Conservation (phyloP, 2,797 vertebrate genomes). For the Rallus crepitans region DNA sequence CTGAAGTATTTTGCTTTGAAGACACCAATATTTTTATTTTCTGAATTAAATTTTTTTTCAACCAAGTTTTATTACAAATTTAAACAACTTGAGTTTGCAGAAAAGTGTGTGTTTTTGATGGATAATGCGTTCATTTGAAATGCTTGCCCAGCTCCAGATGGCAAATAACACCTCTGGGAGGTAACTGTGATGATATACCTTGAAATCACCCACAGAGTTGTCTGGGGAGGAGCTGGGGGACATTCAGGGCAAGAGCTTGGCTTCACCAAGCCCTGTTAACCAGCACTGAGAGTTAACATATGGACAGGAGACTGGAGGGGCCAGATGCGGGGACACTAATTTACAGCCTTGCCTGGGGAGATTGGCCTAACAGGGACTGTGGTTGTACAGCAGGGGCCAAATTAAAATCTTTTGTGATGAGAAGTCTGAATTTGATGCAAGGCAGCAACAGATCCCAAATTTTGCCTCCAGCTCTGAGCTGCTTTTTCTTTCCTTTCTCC, state of each 20-base stretch:
- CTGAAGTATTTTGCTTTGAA: background rate
- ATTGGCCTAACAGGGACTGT: background rate
- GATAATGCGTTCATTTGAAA: background rate
- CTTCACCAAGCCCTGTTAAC: background rate
- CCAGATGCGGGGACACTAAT: background rate
- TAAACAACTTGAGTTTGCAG: background rate
- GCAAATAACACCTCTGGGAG: slow-evolving; percentile 64
- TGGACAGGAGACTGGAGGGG: background rate
- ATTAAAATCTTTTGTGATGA: slow-evolving; percentile 49
- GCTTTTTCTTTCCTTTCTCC: background rate
- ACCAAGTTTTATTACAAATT: background rate
- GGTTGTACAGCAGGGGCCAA: background rate
- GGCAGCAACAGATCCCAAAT: background rate
- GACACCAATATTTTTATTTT: background rate
- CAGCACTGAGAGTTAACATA: slow-evolving; percentile 15
- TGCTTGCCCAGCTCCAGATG: slow-evolving; percentile 49
- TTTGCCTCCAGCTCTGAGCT: background rate
- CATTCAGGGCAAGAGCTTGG: background rate
- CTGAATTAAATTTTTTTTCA: background rate
- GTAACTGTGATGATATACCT: background rate
- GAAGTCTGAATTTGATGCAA: background rate
- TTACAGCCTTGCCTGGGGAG: slow-evolving; percentile 50
- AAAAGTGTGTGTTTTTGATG: background rate
- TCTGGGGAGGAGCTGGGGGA: background rate
- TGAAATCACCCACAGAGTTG: slow-evolving; percentile 7